Conservation (phyloP, 2,888 invertebrate species). For the Habroteleia sp. region DNA sequence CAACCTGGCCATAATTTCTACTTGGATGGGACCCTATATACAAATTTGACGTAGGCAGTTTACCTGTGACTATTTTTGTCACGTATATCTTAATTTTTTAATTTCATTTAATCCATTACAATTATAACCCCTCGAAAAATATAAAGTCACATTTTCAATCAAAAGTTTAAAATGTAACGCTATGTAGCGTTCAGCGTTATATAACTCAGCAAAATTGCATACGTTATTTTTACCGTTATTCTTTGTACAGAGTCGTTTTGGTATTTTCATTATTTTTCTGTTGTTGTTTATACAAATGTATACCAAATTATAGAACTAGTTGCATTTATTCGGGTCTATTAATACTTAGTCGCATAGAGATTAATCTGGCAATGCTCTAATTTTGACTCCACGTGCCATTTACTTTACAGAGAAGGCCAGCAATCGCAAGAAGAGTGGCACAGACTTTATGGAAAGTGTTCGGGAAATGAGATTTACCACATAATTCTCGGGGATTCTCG, state of each 20-base stretch:
- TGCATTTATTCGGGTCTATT: no score
- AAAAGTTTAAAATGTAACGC: constrained; percentile 33
- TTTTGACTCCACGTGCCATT: background rate
- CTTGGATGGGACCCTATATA: no score
- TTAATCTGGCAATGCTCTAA: no score
- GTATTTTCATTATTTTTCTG: constrained; percentile 21
- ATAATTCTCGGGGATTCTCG: constrained; percentile 96
- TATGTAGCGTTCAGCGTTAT: no score
- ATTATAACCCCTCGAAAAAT: constrained; percentile 16
- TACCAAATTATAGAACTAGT: background rate
- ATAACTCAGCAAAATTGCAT: constrained; percentile 41
- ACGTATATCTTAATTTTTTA: constrained; percentile 51
- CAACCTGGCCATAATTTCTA: no score
- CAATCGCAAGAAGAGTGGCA: constrained; percentile 99
- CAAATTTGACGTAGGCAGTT: constrained; percentile 13
- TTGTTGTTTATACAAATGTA: constrained; percentile 12
- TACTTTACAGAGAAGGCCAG: constrained; percentile 90
- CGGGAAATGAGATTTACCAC: constrained; percentile 99
- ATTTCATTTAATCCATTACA: constrained; percentile 54
- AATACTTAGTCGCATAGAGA: no score
- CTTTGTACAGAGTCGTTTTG: background rate
- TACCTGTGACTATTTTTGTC: constrained; percentile 15
- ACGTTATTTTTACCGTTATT: constrained; percentile 24
- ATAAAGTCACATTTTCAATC: constrained; percentile 44
- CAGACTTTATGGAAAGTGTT: constrained; percentile 97